Base-by-base conservation (phyloP, 2,797 vertebrate species). In the Galago senegalensis region DNA sequence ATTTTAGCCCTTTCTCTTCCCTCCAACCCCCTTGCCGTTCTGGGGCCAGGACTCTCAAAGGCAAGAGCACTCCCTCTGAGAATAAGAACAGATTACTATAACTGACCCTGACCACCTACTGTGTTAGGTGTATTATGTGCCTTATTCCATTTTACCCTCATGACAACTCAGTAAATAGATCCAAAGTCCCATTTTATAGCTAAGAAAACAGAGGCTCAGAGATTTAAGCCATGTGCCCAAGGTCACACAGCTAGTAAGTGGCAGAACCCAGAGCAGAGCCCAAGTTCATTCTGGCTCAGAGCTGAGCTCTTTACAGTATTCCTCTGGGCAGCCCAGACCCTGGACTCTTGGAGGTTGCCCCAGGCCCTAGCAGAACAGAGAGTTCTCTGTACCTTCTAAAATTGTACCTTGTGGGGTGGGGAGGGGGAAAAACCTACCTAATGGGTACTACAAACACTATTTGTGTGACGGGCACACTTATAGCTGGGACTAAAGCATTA, bases 151-250 rank as follows among this genome's bases (percentile, higher is more conserved):
- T 60, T 80, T 81, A 75, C 67, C 46, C 12, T 80, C 18, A 70
- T 10, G 43, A 61, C 63, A 92, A 77, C n/a, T 77, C 80, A 77
- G 27, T 60, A 53, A 89, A 7, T 61, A 65, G 27, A 60, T 40
- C 53, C 18, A 65, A 75, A 46, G 31, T 16, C 25, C 79, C 10
- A 69, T 76, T 93, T 87, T 91, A 63, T 23, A n/a, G 49, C 88
- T 65, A 43, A 89, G 79, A 89, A 89, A 86, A 82, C 75, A 89
- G 49, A 69, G 49, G 53, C 31, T 89, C 27, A 43, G 92, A 65
- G 43, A 86, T 92, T 81, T 69, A 49, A 87, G 77, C 23, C n/a
- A 46, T 34, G 77, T 87, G 70, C 40, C 37, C 61, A 89, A 82
- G 43, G 70, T 89, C 34, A 77, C 31, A 46, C 7, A 89, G 8